phyloP scores from a whole-genome alignment of 2,888 invertebrate genomes.

The Diarsia mendica region DNA sequence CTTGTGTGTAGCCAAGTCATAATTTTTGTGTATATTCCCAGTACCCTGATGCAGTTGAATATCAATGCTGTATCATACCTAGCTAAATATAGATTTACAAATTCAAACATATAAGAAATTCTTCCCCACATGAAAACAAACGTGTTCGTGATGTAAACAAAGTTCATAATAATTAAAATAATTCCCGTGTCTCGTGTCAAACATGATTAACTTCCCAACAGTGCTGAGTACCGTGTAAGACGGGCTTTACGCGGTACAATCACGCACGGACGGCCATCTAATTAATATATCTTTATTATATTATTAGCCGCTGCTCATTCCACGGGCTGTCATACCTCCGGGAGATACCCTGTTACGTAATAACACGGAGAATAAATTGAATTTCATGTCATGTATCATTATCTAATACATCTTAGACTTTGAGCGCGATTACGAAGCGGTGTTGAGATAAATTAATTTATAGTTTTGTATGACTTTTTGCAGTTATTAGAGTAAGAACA shows the following conservation, averaged over 20 bases:
- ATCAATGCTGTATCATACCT: neutral
- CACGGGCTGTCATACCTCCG: constrained; percentile 60
- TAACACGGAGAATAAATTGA: constrained; percentile 55
- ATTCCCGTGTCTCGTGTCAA: constrained; percentile 18
- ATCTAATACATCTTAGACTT: constrained; percentile 61
- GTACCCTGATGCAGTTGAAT: neutral
- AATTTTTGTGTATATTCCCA: neutral
- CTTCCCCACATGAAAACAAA: neutral
- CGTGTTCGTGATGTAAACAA: neutral
- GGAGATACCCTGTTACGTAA: constrained; percentile 31
- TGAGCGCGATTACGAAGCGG: constrained; percentile 39
- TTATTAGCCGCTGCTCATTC: constrained; percentile 58
- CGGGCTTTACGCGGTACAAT: constrained; percentile 12
- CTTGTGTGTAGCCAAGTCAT: neutral
- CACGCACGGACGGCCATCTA: constrained; percentile 20
- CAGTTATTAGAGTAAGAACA: constrained; percentile 55
- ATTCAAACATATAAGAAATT: neutral
- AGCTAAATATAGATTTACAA: neutral
- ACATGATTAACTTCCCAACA: constrained; percentile 25
- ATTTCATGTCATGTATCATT: constrained; percentile 55
- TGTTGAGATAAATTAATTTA: constrained; percentile 54
- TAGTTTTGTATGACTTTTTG: constrained; percentile 54
- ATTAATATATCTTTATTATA: constrained; percentile 56
- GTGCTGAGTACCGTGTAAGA: neutral
- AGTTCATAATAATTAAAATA: constrained; percentile 13